Conservation (phyloP, 2,888 invertebrate species). For the Watsonalla binaria region DNA sequence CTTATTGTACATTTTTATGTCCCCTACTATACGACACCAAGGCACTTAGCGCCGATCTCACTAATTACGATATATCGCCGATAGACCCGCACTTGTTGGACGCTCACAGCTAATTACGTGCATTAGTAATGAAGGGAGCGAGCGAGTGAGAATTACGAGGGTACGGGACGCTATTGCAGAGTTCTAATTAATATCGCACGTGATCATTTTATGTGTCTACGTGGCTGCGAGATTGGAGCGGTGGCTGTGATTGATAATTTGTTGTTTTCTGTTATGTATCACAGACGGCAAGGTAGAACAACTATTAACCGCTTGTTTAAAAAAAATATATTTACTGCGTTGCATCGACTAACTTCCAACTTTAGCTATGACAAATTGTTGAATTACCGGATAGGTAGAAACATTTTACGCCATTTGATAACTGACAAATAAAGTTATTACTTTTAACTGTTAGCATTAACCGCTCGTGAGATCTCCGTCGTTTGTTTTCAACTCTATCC, state of each 20-base stretch:
- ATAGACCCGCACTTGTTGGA: constrained; percentile 56
- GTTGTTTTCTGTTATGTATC: constrained; percentile 4
- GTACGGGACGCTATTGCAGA: constrained; percentile 16
- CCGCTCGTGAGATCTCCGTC: too few species aligned
- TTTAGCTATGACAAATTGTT: too few species aligned
- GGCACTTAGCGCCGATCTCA: constrained; percentile 65
- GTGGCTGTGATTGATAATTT: constrained; percentile 9
- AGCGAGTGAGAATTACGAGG: constrained; percentile 22
- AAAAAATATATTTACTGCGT: too few species aligned
- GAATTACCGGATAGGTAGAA: too few species aligned
- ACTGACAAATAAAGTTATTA: too few species aligned
- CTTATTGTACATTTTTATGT: constrained; percentile 30
- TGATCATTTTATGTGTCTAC: constrained; percentile 30
- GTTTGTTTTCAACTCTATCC: too few species aligned
- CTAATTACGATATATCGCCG: constrained; percentile 67
- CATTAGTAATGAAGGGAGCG: constrained; percentile 64
- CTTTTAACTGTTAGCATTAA: too few species aligned
- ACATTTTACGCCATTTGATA: too few species aligned
- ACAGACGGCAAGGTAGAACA: too few species aligned
- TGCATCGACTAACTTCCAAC: too few species aligned
- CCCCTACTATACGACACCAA: constrained; percentile 36
- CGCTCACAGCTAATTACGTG: constrained; percentile 65
- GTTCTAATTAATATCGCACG: constrained; percentile 49
- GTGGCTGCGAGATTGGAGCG: constrained; percentile 16
- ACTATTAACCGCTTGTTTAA: too few species aligned